Evolutionary conservation across 2,797 vertebrate genomes (phyloP).

Genomic region (Rhodeus uyekii): DNA sequence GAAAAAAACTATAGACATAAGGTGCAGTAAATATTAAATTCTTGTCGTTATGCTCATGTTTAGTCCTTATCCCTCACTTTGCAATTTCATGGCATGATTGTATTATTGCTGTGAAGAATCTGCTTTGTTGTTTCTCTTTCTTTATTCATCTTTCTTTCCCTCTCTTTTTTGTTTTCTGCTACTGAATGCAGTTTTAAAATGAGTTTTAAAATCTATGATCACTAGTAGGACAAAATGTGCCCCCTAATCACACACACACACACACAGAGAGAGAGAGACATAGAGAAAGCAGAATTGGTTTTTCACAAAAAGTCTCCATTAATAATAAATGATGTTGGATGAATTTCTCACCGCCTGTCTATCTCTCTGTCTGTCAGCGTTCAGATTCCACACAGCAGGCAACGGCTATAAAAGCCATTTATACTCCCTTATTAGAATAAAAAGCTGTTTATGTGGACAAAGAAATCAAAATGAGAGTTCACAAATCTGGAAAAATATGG

Average conservation of each 20-base stretch:
- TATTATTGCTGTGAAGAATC: background rate
- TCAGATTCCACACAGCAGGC: background rate
- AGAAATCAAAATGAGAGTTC: background rate
- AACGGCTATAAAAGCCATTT: background rate
- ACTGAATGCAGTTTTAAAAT: background rate
- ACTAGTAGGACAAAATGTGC: background rate
- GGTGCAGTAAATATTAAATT: background rate
- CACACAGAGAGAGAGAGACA: constrained; percentile 3
- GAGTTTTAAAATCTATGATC: background rate
- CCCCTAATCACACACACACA: background rate
- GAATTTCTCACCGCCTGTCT: background rate
- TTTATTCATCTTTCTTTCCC: background rate
- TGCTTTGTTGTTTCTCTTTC: background rate
- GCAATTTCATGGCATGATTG: background rate
- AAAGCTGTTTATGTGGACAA: background rate
- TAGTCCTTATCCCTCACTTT: background rate
- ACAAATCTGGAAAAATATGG: background rate
- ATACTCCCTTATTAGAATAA: background rate
- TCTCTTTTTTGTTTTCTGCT: background rate
- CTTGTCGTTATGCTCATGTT: background rate
- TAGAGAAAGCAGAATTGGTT: constrained; percentile 32
- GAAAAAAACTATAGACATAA: background rate
- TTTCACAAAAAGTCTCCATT: constrained; percentile 35
- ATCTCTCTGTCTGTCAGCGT: constrained; percentile 13
- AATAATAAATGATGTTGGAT: constrained; percentile 52